Evolutionary conservation across 2,888 invertebrate genomes (phyloP).

Genomic region (Ctenicera cuprea): DNA sequence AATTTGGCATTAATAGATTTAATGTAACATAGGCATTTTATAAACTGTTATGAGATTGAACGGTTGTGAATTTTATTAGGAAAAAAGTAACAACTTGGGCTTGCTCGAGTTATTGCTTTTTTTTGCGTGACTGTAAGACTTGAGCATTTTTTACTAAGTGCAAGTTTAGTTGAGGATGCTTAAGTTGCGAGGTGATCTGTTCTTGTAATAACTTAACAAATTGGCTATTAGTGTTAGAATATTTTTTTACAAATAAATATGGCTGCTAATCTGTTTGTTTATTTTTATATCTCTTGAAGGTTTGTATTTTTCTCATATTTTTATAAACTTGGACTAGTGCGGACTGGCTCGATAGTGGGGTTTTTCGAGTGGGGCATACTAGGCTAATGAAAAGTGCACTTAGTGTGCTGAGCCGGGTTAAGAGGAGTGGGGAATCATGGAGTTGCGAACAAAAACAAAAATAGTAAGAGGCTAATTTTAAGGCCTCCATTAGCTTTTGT

Average conservation of each 20-base stretch:
- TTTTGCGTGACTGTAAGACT: conserved; percentile 42
- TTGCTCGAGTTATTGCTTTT: conserved; percentile 32
- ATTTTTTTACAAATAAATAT: conserved; percentile 83
- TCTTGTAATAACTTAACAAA: conserved; percentile 69
- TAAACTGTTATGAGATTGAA: conserved; percentile 52
- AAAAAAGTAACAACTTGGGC: conserved; percentile 23
- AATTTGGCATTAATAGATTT: conserved; percentile 54
- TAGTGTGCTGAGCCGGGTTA: no score
- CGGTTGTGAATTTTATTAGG: conserved; percentile 51
- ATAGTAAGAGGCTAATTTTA: no score
- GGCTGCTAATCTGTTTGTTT: conserved; percentile 66
- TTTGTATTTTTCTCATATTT: no score
- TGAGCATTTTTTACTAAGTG: conserved; percentile 27
- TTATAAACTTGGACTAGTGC: no score
- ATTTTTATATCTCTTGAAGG: background rate
- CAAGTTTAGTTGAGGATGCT: conserved; percentile 31
- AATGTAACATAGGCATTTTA: conserved; percentile 55
- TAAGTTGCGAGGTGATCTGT: conserved; percentile 46
- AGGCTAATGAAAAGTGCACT: no score
- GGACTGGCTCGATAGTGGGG: no score
- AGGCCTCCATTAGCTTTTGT: no score
- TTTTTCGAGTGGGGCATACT: no score
- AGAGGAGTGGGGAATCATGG: no score
- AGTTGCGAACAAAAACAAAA: no score
- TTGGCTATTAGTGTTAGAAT: conserved; percentile 82